A percentile compares a stretch with the other conserved stretches of the same genome.
These are phyloP conservation scores for Drosophila sechellia DNA, from an alignment of 1,140 invertebrate species.

Conservation along the genomic window DNA sequence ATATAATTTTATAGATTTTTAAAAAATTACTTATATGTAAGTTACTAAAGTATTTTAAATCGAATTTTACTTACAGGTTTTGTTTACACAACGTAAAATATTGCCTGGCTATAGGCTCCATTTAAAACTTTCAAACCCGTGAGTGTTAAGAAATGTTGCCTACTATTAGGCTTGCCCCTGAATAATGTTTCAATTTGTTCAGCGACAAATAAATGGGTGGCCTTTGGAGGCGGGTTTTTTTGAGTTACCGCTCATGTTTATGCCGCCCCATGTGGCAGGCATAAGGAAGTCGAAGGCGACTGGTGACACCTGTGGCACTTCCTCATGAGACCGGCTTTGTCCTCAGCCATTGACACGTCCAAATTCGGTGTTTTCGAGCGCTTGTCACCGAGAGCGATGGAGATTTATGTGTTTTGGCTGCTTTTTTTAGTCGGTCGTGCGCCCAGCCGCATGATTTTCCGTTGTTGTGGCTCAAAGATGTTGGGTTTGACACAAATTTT, in stretches of 20 bases:
- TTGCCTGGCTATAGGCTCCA: constrained; percentile 16
- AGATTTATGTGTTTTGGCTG: constrained; percentile 62
- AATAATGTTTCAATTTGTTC: not conserved
- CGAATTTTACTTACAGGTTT: not conserved
- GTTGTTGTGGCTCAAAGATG: constrained; percentile 27
- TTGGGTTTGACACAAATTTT: constrained; percentile 74
- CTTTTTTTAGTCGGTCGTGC: constrained; percentile 56
- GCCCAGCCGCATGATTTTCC: constrained; percentile 69
- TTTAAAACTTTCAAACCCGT: not conserved
- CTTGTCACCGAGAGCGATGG: constrained; percentile 32
- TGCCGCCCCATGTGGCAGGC: constrained; percentile 54
- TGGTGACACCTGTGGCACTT: constrained; percentile 62
- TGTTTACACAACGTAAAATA: fast-evolving
- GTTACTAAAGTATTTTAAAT: no score
- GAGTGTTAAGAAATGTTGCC: not conserved
- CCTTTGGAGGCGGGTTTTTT: constrained; percentile 10
- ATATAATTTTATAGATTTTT: no score
- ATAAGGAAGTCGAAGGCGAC: constrained; percentile 63
- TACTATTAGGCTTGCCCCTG: constrained; percentile 16
- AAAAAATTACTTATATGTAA: no score
- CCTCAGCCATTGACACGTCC: constrained; percentile 40
- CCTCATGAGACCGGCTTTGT: constrained; percentile 54
- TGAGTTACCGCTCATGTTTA: constrained; percentile 41
- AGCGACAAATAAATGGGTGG: not conserved
- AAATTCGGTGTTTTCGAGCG: constrained; percentile 32